These are phyloP conservation scores for Chanos chanos DNA, from an alignment of 2,797 vertebrate species.

Conservation along the genomic window DNA sequence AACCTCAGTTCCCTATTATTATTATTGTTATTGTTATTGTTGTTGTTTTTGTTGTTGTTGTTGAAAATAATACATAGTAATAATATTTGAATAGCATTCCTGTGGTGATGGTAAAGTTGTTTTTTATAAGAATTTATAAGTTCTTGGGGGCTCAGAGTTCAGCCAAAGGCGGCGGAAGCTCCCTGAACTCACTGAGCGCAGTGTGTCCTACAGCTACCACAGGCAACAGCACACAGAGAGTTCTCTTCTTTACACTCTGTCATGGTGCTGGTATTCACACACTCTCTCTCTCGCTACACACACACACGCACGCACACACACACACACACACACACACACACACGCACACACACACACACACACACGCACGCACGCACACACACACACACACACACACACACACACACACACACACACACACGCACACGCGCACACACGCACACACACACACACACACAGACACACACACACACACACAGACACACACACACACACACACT, in stretches of 20 bases:
- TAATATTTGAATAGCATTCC: too few species aligned
- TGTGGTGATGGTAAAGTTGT: too few species aligned
- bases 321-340: slow-evolving; percentile 35
- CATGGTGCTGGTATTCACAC: slow-evolving; percentile 31
- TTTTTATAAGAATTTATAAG: too few species aligned
- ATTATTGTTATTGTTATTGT: too few species aligned
- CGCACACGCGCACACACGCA: slow-evolving; percentile 63
- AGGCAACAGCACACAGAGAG: slow-evolving; percentile 7
- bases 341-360: not conserved
- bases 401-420: slow-evolving; percentile 25
- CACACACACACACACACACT: not conserved
- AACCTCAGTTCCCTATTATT: too few species aligned
- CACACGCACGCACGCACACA: not conserved
- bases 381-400: not conserved
- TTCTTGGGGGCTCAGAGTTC: too few species aligned
- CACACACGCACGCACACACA: slow-evolving; percentile 16
- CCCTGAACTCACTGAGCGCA: too few species aligned
- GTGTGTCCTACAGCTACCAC: too few species aligned
- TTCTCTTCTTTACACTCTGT: slow-evolving; percentile 41
- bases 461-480: slow-evolving; percentile 2
- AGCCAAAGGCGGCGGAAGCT: too few species aligned
- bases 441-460: slow-evolving; percentile 13
- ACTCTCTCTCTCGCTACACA: slow-evolving; percentile 32
- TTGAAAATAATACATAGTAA: too few species aligned
- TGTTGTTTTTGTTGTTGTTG: too few species aligned